These are phyloP conservation scores for Characodon lateralis DNA, from an alignment of 2,797 vertebrate species.

Conservation along the genomic window DNA sequence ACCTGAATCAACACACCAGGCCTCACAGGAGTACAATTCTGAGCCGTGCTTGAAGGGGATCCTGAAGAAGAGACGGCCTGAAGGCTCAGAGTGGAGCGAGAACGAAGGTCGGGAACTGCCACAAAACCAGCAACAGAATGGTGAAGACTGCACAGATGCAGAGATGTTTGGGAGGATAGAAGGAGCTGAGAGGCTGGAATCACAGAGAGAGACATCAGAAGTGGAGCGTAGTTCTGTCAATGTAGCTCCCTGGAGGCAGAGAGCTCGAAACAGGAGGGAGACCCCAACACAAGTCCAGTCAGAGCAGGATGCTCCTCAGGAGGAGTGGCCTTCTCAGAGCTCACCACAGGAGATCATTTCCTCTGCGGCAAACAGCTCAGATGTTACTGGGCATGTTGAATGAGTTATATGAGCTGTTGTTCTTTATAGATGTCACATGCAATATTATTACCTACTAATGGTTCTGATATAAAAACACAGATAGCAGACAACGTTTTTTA, in stretches of 20 bases:
- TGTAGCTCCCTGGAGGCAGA: conserved; percentile 74
- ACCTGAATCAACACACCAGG: conserved; percentile 19
- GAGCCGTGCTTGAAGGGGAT: conserved; percentile 76
- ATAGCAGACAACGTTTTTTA: neutral
- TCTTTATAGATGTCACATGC: neutral
- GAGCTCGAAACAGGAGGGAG: conserved; percentile 66
- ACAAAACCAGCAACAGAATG: conserved; percentile 47
- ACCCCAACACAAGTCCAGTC: conserved; percentile 42
- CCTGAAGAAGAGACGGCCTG: conserved; percentile 77
- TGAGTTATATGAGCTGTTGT: conserved; percentile 30
- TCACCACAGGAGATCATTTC: conserved; percentile 21
- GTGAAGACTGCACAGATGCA: conserved; percentile 32
- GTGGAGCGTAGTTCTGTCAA: conserved; percentile 31
- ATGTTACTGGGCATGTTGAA: conserved; percentile 29
- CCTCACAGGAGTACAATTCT: conserved; percentile 41
- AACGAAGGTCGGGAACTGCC: conserved; percentile 24
- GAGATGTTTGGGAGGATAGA: conserved; percentile 15
- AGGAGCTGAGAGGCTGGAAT: conserved; percentile 25
- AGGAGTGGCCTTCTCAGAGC: conserved; percentile 23
- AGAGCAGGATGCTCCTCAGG: conserved; percentile 38
- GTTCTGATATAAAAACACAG: neutral
- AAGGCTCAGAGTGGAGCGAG: conserved; percentile 41
- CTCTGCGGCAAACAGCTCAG: conserved; percentile 15
- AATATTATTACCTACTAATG: neutral
- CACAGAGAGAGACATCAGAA: conserved; percentile 31